These are phyloP conservation scores for Protodeltote pygarga DNA, from an alignment of 2,888 invertebrate genomes.

Conservation along the genomic window DNA sequence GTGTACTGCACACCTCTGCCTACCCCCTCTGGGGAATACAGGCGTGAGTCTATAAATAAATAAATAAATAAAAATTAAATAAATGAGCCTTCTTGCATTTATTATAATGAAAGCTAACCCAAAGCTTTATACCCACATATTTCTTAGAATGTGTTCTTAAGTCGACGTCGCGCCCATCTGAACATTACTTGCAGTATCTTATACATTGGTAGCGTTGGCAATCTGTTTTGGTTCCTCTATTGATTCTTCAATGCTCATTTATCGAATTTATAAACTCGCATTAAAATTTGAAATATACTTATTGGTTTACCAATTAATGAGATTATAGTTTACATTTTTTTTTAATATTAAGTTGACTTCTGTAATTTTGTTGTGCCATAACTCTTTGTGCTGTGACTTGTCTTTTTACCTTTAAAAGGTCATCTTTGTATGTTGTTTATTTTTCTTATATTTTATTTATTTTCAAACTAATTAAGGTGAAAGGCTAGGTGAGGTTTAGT, in stretches of 20 bases:
- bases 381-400: conserved; percentile 11
- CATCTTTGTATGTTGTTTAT: conserved; percentile 54
- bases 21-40: too few species aligned
- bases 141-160: too few species aligned
- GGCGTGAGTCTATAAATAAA: too few species aligned
- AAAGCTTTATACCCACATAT: too few species aligned
- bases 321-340: conserved; percentile 2
- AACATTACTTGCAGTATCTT: conserved; percentile 11
- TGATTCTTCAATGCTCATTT: conserved; percentile 7
- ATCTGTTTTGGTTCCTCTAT: conserved; percentile 1
- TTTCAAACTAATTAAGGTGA: neutral
- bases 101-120: too few species aligned
- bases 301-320: conserved; percentile 4
- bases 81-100: too few species aligned
- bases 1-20: too few species aligned
- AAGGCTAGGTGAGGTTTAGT: neutral
- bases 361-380: conserved; percentile 17
- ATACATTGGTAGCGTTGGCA: neutral
- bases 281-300: conserved; percentile 19
- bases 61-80: too few species aligned
- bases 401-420: conserved; percentile 47
- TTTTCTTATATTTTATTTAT: conserved; percentile 1
- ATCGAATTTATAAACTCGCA: conserved; percentile 10
- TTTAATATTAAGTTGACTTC: conserved; percentile 7
- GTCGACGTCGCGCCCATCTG: too few species aligned